Conservation (phyloP, 2,113 vertebrate genomes). For the Pleuronectes platessa region DNA sequence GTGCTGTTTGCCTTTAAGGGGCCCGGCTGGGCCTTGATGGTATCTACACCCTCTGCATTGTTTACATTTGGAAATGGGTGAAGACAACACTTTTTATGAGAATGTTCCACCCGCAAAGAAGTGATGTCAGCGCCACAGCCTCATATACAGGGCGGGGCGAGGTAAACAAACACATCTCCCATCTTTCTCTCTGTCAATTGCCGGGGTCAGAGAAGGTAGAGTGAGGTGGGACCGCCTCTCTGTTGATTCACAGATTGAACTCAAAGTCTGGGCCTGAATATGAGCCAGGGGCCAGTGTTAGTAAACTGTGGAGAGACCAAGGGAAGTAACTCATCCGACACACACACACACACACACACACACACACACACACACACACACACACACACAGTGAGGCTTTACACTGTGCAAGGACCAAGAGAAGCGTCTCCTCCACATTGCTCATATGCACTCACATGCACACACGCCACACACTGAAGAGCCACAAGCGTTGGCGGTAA, state of each 20-base stretch:
- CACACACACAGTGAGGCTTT: slow-evolving; percentile 16
- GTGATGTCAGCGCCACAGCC: slow-evolving; percentile 47
- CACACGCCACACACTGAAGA: slow-evolving; percentile 30
- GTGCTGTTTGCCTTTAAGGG: background rate
- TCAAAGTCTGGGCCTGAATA: slow-evolving; percentile 28
- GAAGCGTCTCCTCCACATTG: slow-evolving; percentile 40
- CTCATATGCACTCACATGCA: slow-evolving; percentile 25
- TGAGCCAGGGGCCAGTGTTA: slow-evolving; percentile 61
- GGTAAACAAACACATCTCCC: slow-evolving; percentile 50
- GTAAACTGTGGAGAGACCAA: slow-evolving; percentile 63
- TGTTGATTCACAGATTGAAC: slow-evolving; percentile 42
- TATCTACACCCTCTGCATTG: slow-evolving; percentile 22
- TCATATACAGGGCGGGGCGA: slow-evolving; percentile 39
- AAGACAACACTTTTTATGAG: slow-evolving; percentile 66
- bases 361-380: slow-evolving; percentile 38
- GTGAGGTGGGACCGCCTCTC: background rate
- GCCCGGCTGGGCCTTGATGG: background rate
- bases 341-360: slow-evolving; percentile 45
- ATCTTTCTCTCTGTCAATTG: slow-evolving; percentile 24
- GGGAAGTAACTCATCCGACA: slow-evolving; percentile 68
- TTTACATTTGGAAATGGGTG: slow-evolving; percentile 59
- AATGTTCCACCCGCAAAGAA: slow-evolving; percentile 43
- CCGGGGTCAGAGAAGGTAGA: slow-evolving; percentile 24
- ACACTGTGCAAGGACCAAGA: slow-evolving; percentile 15
- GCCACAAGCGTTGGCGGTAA: slow-evolving; percentile 67